Base-by-base conservation (phyloP, 1,140 invertebrate species). In the Agraylea sexmaculata region DNA sequence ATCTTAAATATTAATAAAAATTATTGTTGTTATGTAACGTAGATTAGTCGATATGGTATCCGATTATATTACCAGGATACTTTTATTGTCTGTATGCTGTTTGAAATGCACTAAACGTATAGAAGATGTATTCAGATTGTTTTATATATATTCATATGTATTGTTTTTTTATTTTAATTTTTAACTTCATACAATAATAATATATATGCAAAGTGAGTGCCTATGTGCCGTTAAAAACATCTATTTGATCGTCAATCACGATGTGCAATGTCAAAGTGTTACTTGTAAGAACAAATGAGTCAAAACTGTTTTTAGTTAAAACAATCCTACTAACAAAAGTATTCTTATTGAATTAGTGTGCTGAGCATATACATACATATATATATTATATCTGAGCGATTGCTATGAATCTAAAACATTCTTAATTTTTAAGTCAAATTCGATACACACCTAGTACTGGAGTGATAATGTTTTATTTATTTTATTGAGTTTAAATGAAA, bases 31-130 rank as follows among this genome's bases (percentile, higher is more conserved):
- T 49, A 49, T 49, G 39, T 49, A 46, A 51, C 34, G 62, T 66
- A 66, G 64, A 57, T 58, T 68, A 68, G 64, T 65, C 50, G 57
- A 58, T 66, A 59, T 65, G 55, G 60, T 62, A 61, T 59, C 64
- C 62, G 52, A 44, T 56, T 59, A 51, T 66, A 58, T 64, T 59
- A 56, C 41, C 51, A 34, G 62, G 64, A 61, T 63, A 60, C 63
- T 63, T 58, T 65, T 65, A 59, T 64, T 64, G 59, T 68, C 65
- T 68, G 65, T 68, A 68, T 68, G 61, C 66, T 66, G 64, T 68
- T 66, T 62, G 65, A 68, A 68, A 68, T 68, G 65, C 65, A 68
- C 65, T 63, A 68, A 68, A 68, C 65, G 66, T 68, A 56, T 65
- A 66, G 65, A 68, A 66, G 65, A 68, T 64, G 57, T 59, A 50